Percentiles rank a stretch among this genome's conserved stretches.
These are phyloP conservation scores for Rallus limicola DNA, from an alignment of 2,113 vertebrate species.

Conservation along the genomic window DNA sequence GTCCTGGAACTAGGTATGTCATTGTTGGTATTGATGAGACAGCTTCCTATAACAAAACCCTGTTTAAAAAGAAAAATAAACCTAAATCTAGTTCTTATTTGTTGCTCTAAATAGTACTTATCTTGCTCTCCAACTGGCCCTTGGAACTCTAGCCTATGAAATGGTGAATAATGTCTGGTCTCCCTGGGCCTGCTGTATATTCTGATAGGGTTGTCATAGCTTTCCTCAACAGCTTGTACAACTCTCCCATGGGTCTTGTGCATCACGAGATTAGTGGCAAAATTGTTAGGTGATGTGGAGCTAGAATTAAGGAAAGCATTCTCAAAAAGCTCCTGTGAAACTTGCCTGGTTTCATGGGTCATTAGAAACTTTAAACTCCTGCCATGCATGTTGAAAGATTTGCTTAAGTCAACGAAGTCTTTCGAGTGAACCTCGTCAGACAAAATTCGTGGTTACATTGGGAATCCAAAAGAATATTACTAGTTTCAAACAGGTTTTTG, in stretches of 20 bases:
- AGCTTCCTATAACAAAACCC: neutral
- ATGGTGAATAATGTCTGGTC: neutral
- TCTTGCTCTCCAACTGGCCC: neutral
- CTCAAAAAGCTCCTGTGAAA: neutral
- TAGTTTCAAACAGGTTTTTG: constrained; percentile 19
- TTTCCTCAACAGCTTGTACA: constrained; percentile 26
- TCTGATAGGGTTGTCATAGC: neutral
- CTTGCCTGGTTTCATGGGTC: constrained; percentile 48
- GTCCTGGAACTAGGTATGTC: neutral
- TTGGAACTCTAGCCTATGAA: neutral
- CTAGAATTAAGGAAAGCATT: constrained; percentile 5
- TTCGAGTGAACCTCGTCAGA: constrained; percentile 19
- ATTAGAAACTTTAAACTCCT: constrained; percentile 42
- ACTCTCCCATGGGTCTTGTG: neutral
- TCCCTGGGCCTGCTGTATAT: neutral
- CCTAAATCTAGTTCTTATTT: neutral
- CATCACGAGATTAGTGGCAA: neutral
- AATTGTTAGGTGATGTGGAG: neutral
- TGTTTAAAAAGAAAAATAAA: neutral
- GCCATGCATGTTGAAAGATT: constrained; percentile 48
- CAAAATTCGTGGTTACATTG: constrained; percentile 45
- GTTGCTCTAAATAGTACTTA: neutral
- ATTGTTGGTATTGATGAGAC: neutral
- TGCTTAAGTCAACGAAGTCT: constrained; percentile 32
- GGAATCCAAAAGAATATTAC: constrained; percentile 26